phyloP scores from a whole-genome alignment of 2,888 invertebrate genomes.

The Eupithecia dodoneata region DNA sequence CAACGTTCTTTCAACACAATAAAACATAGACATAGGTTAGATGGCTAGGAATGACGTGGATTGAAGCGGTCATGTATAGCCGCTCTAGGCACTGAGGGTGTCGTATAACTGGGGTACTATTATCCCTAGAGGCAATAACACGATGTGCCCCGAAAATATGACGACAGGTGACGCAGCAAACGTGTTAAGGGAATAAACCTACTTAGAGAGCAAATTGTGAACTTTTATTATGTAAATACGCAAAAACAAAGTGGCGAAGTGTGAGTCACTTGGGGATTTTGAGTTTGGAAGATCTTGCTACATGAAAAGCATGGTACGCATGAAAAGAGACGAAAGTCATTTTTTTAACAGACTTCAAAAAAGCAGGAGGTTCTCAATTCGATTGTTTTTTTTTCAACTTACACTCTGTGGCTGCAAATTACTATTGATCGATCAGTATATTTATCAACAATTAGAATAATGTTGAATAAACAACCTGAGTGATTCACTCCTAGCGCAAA shows the following conservation, averaged over 20 bases:
- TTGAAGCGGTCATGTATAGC: not conserved
- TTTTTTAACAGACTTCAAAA: too few species aligned
- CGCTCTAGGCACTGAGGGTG: not conserved
- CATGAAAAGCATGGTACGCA: not conserved
- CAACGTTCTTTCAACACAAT: too few species aligned
- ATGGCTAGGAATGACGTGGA: not conserved
- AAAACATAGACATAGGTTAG: too few species aligned
- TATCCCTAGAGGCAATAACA: conserved; percentile 1
- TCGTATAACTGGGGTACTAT: conserved; percentile 4
- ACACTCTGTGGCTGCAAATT: not conserved
- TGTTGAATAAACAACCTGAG: not conserved
- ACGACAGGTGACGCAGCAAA: conserved; percentile 42
- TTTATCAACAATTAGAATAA: not conserved
- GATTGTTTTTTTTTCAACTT: too few species aligned
- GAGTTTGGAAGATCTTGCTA: not conserved
- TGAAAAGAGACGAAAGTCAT: not conserved
- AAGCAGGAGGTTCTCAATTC: too few species aligned
- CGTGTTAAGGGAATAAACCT: conserved; percentile 31
- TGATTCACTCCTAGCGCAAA: not conserved
- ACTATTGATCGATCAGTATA: not conserved
- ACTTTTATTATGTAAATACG: conserved; percentile 16
- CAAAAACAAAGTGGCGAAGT: conserved; percentile 5
- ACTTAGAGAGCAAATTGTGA: conserved; percentile 18
- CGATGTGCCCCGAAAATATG: conserved; percentile 53
- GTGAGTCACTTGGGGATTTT: conserved; percentile 6